Base-by-base conservation (phyloP, 1,140 invertebrate genomes). In the Drosophila nigrodunni region DNA sequence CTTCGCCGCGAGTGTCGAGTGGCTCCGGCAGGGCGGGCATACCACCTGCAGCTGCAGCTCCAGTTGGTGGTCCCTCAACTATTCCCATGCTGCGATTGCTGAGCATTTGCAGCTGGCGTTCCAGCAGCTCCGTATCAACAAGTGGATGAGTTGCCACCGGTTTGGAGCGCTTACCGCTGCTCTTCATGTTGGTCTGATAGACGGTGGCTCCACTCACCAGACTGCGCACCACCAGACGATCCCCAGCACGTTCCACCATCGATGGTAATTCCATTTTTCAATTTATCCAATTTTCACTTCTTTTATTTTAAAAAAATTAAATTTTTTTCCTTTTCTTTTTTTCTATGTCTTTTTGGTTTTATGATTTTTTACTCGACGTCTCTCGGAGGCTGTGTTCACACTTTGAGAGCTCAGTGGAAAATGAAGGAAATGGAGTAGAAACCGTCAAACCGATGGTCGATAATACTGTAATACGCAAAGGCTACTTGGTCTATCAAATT, bases 191-290 rank as follows among this genome's bases (percentile, higher is more conserved):
- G 0, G 75, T 71, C 21, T 76, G 66, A 55, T 67, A 76, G 37
- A 81, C 65, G 9, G 77, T 72, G 13, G 41, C 52, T 15, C 94
- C 94, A 74, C 93, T 94, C 0, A 94, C 94, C 44, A 95, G 93
- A 82, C 94, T 94, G 66, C 94, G 93, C 57, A 95, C 94, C 55
- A 95, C 93, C 34, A 94, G 81, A 49, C 90, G 93, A 68, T 94
- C 93, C 44, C 94, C 94, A 11, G 92, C 93, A 77, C 94, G 93
- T 79, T 94, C 94, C 59, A 95, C 94, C 94, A 95, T 95, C 37
- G 94, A 95, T 47, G 94, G 94, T 21, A 94, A 90, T 69, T 94
- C 93, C 94, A 95, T 94, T 34, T 92, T 93, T 94, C 93, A 37
- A 3, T 15, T 39, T 46, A 15, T 13, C 7, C 9, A 41, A 34